Percentiles rank a stretch among this genome's conserved stretches.
Evolutionary conservation across 2,113 vertebrate species (phyloP).

Genomic region (Rissa tridactyla): DNA sequence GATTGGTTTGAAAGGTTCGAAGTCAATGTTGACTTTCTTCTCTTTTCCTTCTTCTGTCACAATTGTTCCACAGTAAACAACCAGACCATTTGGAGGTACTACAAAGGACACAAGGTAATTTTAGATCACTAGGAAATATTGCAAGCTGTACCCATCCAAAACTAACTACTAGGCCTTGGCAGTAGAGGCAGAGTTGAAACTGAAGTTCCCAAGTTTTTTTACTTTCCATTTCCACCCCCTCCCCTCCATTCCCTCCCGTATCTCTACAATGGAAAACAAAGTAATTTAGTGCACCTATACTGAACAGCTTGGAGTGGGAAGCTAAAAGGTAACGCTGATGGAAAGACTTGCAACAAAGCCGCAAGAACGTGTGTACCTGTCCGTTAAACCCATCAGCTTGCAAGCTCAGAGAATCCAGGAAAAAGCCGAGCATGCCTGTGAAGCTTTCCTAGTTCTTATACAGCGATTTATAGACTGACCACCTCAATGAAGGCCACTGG

Average conservation of each 20-base stretch:
- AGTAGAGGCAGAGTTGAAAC: neutral
- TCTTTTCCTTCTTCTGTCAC: slow-evolving; percentile 99
- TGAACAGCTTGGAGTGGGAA: neutral
- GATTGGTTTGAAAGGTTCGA: slow-evolving; percentile 99
- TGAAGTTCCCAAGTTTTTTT: neutral
- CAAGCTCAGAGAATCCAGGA: neutral
- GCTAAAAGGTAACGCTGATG: neutral
- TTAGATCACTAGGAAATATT: neutral
- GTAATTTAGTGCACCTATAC: neutral
- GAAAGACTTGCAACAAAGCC: neutral
- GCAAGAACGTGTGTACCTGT: neutral
- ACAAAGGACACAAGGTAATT: slow-evolving; percentile 58
- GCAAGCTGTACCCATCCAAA: neutral
- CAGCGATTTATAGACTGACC: neutral
- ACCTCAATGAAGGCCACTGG: neutral
- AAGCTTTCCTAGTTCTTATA: neutral
- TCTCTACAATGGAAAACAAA: neutral
- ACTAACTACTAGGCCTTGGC: neutral
- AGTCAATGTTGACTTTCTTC: slow-evolving; percentile 99
- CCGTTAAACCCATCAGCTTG: neutral
- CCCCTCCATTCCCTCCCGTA: neutral
- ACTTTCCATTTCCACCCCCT: neutral
- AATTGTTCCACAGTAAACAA: slow-evolving; percentile 99
- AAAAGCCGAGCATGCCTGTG: neutral
- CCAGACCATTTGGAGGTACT: slow-evolving; percentile 99